These are phyloP conservation scores for Crotalus viridis DNA, from an alignment of 2,113 vertebrate genomes.

Conservation along the genomic window DNA sequence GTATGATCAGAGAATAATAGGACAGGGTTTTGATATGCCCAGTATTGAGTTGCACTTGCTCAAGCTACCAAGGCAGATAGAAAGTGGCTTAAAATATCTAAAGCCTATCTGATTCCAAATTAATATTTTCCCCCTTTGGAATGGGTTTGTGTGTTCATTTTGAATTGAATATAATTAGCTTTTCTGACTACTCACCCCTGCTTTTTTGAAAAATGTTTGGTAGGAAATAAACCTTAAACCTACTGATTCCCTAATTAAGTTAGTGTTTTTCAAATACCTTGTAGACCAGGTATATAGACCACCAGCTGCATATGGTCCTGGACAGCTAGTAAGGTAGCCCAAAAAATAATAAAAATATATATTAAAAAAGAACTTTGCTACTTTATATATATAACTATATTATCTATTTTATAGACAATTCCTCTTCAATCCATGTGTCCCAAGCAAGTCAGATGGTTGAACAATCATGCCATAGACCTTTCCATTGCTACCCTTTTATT, in stretches of 20 bases:
- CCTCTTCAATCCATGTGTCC: background rate
- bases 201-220: background rate
- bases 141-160: background rate
- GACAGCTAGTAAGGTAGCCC: background rate
- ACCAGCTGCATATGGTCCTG: background rate
- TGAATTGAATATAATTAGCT: background rate
- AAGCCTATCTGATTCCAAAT: background rate
- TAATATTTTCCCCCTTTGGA: background rate
- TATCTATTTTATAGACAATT: background rate
- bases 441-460: background rate
- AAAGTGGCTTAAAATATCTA: background rate
- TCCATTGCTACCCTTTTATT: background rate
- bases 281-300: background rate
- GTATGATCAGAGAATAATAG: background rate
- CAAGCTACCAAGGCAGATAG: background rate
- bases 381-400: background rate
- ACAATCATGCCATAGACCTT: background rate
- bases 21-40: background rate
- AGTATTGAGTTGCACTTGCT: background rate
- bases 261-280: background rate
- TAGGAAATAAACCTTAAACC: background rate
- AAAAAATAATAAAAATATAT: background rate
- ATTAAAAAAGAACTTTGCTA: background rate
- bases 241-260: background rate
- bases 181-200: background rate